Percentiles rank a stretch among this genome's conserved stretches.
Conservation (phyloP, 2,888 invertebrate species). For the Catocala nupta region DNA sequence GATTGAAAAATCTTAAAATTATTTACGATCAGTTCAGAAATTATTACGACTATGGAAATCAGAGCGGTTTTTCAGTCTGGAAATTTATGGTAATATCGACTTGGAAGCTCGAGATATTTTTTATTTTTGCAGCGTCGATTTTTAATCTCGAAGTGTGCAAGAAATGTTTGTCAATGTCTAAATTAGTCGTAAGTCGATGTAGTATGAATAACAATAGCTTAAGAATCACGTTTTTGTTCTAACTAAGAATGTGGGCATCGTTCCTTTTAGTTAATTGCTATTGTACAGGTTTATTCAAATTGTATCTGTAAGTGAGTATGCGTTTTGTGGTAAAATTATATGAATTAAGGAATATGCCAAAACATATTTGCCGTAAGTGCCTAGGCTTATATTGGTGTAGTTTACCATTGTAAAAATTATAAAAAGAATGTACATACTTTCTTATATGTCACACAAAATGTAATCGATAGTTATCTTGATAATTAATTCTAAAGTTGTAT, state of each 20-base stretch:
- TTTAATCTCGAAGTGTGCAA: slow-evolving; percentile 15
- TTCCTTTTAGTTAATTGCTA: slow-evolving; percentile 54
- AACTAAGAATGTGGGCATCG: slow-evolving; percentile 45
- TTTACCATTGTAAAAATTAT: slow-evolving; percentile 44
- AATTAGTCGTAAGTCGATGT: slow-evolving; percentile 60
- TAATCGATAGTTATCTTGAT: slow-evolving; percentile 30
- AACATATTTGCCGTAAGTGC: slow-evolving; percentile 79
- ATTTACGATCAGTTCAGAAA: slow-evolving; percentile 28
- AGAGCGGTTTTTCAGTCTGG: slow-evolving; percentile 43
- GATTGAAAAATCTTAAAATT: slow-evolving; percentile 35
- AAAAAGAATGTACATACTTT: slow-evolving; percentile 44
- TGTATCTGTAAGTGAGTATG: slow-evolving; percentile 41
- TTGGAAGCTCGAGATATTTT: slow-evolving; percentile 11
- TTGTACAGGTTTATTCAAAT: slow-evolving; percentile 48
- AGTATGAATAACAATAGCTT: slow-evolving; percentile 42
- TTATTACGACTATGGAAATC: slow-evolving; percentile 55
- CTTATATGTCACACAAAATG: slow-evolving; percentile 33
- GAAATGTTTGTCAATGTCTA: slow-evolving; percentile 60
- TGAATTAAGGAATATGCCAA: slow-evolving; percentile 64
- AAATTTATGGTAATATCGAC: slow-evolving; percentile 19
- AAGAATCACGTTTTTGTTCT: slow-evolving; percentile 52
- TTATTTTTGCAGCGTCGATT: slow-evolving; percentile 29
- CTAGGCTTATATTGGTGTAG: slow-evolving; percentile 71
- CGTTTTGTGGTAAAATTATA: slow-evolving; percentile 49
- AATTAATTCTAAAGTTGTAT: slow-evolving; percentile 22